These are phyloP conservation scores for Proterorhinus semilunaris DNA, from an alignment of 2,113 vertebrate species.

Conservation along the genomic window DNA sequence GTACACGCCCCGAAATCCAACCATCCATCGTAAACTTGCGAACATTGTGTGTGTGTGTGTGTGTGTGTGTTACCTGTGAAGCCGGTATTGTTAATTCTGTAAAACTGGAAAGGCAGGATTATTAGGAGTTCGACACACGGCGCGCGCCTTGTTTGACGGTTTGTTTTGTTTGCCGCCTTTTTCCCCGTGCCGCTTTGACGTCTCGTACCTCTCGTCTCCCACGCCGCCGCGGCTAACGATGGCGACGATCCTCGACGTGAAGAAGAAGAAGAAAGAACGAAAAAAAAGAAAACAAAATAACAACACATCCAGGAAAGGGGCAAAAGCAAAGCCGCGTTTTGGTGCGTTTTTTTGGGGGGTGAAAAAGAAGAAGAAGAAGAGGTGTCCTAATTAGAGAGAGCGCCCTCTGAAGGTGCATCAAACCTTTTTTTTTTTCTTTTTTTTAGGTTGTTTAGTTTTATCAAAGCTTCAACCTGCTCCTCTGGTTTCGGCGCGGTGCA, in stretches of 20 bases:
- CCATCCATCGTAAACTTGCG: constrained; percentile 35
- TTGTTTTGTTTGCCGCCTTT: constrained; percentile 69
- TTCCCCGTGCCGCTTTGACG: constrained; percentile 21
- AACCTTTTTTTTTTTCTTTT: constrained; percentile 53
- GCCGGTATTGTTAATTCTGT: constrained; percentile 71
- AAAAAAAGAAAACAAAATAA: constrained; percentile 71
- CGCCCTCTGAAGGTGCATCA: constrained; percentile 71
- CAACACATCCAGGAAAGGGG: constrained; percentile 67
- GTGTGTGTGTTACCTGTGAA: constrained; percentile 37
- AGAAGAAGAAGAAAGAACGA: constrained; percentile 57
- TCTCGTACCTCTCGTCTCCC: constrained; percentile 63
- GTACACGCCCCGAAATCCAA: constrained; percentile 23
- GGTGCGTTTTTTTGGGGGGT: constrained; percentile 61
- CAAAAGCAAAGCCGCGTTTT: constrained; percentile 50
- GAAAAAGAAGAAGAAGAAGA: constrained; percentile 31
- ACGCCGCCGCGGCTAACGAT: constrained; percentile 73
- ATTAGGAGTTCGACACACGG: constrained; percentile 70
- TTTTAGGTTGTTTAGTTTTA: no score
- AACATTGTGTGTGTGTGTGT: constrained; percentile 5
- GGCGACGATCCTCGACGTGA: constrained; percentile 70
- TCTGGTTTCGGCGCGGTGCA: constrained; percentile 48
- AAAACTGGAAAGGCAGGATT: constrained; percentile 78
- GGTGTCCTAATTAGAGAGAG: constrained; percentile 77
- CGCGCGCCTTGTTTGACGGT: constrained; percentile 65
- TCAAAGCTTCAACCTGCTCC: constrained; percentile 65